Conservation (phyloP, 2,888 invertebrate species). For the Drosophila heteroneura region DNA sequence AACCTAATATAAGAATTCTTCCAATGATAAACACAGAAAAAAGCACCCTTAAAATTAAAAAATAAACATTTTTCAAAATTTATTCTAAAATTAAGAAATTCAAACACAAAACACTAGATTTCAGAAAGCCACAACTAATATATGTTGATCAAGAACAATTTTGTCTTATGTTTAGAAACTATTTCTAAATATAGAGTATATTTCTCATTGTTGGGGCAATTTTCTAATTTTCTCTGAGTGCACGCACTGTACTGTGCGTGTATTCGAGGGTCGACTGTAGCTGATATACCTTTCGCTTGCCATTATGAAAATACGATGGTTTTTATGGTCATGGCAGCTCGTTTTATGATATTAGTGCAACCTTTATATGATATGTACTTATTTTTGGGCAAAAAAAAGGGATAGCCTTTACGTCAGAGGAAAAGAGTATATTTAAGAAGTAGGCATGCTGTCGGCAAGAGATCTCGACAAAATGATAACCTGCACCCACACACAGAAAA, state of each 20-base stretch:
- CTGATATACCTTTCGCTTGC: constrained; percentile 21
- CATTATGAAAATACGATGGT: constrained; percentile 26
- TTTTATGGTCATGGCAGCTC: constrained; percentile 49
- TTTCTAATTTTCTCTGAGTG: neutral
- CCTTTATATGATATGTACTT: constrained; percentile 24
- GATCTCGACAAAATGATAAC: neutral
- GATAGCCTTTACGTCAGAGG: neutral
- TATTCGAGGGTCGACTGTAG: constrained; percentile 30
- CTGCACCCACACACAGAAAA: neutral
- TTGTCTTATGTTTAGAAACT: neutral
- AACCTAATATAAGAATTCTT: neutral
- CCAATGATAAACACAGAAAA: neutral
- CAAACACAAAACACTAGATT: neutral
- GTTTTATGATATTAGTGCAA: constrained; percentile 31
- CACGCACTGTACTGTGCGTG: neutral
- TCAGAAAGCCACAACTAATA: neutral
- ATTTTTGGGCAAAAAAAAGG: constrained; percentile 4
- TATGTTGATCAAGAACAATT: neutral
- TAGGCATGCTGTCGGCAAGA: neutral
- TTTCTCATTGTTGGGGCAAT: neutral
- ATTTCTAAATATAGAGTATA: neutral
- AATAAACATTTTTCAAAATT: too few species aligned
- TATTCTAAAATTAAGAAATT: too few species aligned
- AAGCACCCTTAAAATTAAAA: too few species aligned
- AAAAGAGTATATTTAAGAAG: neutral